Evolutionary conservation across 2,797 vertebrate genomes (phyloP), one percentile per base, ranked within the genome.

Genomic region (Mionectes olivaceus): DNA sequence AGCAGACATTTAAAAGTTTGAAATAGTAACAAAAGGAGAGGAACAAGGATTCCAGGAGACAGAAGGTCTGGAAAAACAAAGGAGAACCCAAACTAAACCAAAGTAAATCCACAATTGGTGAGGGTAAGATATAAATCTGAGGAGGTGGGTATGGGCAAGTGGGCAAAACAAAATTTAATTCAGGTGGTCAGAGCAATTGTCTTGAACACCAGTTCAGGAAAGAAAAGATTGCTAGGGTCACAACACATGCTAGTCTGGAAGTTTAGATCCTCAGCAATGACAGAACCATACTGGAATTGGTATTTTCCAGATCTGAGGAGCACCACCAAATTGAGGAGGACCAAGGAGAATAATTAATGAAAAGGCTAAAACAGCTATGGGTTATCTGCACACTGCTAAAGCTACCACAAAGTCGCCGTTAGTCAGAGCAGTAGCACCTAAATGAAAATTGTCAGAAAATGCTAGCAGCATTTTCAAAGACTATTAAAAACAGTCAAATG

Each of bases 101-200:
- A 56, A 56, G 2, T 5, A 64, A 77, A 77, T 2, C 0, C 4
- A 24, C 6, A 65, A 4, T 0, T 55, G 5, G 4, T 44, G 12
- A 7, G 13, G 6, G 11, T 37, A 39, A 4, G 22, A n/a, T 70
- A 19, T 30, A 46, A 80, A 27, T 11, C 39, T 55, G 21, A 41
- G 7, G 11, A 55, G 13, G 32, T 43, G 41, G 4, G 3, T 2
- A 5, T n/a, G 10, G 25, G 10, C 2, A 77, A 61, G 53, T 53
- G 24, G 13, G 9, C 27, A 25, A 84, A 87, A 50, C 11, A 82
- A 87, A 67, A 37, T 18, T 21, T 12, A 14, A 6, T 43, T 77
- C 19, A 56, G 11, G 15, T 28, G 4, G 32, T 68, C 30, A 85
- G 74, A 82, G 24, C 7, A 12, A 53, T 44, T 19, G 32, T 33